phyloP scores from a whole-genome alignment of 2,888 invertebrate species.

The Aporophyla lueneburgensis region DNA sequence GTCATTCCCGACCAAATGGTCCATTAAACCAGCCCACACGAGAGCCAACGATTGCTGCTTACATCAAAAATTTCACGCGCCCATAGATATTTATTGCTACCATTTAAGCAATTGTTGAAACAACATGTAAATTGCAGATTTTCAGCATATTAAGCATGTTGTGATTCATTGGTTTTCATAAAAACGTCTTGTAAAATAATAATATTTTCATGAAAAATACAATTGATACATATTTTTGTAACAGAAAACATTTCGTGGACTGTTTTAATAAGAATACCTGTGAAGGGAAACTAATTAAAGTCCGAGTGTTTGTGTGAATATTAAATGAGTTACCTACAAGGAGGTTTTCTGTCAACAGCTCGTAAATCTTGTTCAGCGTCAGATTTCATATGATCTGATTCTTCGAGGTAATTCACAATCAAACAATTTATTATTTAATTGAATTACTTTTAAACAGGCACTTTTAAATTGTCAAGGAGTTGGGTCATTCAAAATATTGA shows the following conservation, averaged over 20 bases:
- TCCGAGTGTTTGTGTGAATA: slow-evolving; percentile 73
- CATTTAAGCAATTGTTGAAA: slow-evolving; percentile 58
- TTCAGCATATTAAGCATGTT: slow-evolving; percentile 35
- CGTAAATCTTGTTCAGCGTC: slow-evolving; percentile 61
- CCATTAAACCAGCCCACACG: too few relatives aligned
- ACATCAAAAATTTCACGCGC: slow-evolving; percentile 63
- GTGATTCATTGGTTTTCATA: slow-evolving; percentile 29
- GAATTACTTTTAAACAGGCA: too few relatives aligned
- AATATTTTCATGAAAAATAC: slow-evolving; percentile 1
- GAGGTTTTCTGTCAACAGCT: slow-evolving; percentile 65
- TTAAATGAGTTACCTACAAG: slow-evolving; percentile 66
- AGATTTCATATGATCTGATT: not conserved
- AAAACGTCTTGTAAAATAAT: slow-evolving; percentile 1
- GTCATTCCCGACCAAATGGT: slow-evolving; percentile 58
- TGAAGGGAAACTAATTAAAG: slow-evolving; percentile 74
- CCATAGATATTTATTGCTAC: slow-evolving; percentile 49
- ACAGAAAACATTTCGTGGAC: slow-evolving; percentile 28
- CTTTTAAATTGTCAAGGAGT: not conserved
- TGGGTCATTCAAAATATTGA: not conserved
- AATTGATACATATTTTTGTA: slow-evolving; percentile 5
- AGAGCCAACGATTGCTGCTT: slow-evolving; percentile 60
- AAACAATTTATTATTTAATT: not conserved
- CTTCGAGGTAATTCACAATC: not conserved
- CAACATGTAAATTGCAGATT: slow-evolving; percentile 32
- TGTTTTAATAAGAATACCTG: slow-evolving; percentile 17